Evolutionary conservation across 2,797 vertebrate species (phyloP).

Genomic region (Gallirallus australis): DNA sequence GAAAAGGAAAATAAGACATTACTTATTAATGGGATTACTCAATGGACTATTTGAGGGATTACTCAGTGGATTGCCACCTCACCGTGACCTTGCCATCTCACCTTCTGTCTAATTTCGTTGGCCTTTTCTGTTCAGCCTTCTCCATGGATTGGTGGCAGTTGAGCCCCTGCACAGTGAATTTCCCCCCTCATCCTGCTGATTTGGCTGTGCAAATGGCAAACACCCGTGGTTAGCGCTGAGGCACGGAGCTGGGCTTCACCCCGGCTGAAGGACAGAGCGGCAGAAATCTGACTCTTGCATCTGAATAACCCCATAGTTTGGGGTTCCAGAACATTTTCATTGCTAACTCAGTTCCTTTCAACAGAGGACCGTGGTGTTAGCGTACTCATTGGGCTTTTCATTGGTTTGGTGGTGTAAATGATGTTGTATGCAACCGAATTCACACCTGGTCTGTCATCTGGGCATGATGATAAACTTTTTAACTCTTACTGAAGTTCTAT

Average conservation of each 20-base stretch:
- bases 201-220: not conserved
- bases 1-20: not conserved
- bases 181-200: not conserved
- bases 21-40: not conserved
- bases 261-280: rapidly evolving
- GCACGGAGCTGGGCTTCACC: not conserved
- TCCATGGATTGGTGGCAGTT: rapidly evolving
- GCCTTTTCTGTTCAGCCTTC: not conserved
- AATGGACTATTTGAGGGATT: not conserved
- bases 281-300: not conserved
- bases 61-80: not conserved
- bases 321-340: not conserved
- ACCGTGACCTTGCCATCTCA: not conserved
- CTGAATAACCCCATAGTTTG: not conserved
- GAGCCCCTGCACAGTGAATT: not conserved
- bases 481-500: not conserved
- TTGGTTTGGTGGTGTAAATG: not conserved
- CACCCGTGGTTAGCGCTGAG: rapidly evolving
- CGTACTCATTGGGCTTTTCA: not conserved
- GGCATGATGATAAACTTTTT: not conserved
- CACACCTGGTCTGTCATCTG: not conserved
- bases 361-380: rapidly evolving
- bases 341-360: not conserved
- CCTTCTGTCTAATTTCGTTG: not conserved
- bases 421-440: not conserved